phyloP scores from a whole-genome alignment of 1,140 invertebrate species.

The Anastrepha ludens region DNA sequence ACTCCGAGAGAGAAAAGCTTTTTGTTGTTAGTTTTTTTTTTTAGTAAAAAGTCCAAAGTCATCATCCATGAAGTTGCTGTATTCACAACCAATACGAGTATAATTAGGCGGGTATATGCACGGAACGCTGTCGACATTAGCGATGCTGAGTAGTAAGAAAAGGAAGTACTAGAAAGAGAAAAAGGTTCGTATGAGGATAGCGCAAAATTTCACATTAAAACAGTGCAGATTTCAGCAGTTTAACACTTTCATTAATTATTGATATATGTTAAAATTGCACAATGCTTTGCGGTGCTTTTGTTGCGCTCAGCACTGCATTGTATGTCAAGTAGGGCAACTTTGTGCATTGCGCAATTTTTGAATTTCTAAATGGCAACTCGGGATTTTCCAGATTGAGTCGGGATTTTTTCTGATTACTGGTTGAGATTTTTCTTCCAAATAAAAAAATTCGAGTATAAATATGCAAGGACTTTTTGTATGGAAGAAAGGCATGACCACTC shows the following conservation, averaged over 20 bases:
- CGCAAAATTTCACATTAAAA: neutral
- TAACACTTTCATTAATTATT: slow-evolving; percentile 31
- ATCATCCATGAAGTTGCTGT: neutral
- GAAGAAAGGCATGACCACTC: no score
- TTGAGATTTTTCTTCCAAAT: no score
- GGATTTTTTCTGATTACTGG: no score
- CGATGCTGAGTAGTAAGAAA: neutral
- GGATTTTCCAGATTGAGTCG: no score
- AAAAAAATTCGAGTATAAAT: no score
- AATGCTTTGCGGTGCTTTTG: neutral
- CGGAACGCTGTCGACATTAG: neutral
- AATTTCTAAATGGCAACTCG: no score
- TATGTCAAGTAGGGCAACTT: no score
- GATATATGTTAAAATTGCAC: slow-evolving; percentile 32
- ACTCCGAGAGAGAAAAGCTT: neutral
- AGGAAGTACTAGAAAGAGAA: neutral
- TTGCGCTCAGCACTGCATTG: no score
- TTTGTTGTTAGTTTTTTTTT: neutral
- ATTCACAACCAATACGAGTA: slow-evolving; percentile 31
- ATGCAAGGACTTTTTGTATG: no score
- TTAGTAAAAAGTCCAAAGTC: neutral
- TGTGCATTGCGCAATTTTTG: no score
- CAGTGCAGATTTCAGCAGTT: slow-evolving; percentile 24
- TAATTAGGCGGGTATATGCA: slow-evolving; percentile 6
- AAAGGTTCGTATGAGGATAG: neutral